These are phyloP conservation scores for Agriopis leucophaearia DNA, from an alignment of 2,888 invertebrate genomes.

Conservation along the genomic window DNA sequence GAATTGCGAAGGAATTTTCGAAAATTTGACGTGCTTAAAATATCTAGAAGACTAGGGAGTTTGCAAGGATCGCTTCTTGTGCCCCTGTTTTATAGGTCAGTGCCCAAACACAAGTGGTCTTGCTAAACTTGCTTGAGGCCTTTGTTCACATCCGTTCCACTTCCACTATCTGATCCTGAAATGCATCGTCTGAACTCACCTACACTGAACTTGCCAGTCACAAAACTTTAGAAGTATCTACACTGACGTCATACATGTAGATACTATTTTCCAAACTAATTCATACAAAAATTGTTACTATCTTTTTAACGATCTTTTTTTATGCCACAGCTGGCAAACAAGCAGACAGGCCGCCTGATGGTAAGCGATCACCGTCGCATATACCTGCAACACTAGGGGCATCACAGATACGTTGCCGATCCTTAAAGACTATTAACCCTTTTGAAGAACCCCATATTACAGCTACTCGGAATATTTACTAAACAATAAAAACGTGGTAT, in stretches of 20 bases:
- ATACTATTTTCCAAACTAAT: too few species aligned
- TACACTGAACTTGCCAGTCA: neutral
- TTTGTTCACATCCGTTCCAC: slow-evolving; percentile 7
- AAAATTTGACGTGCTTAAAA: slow-evolving; percentile 17
- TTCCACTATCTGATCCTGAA: slow-evolving; percentile 11
- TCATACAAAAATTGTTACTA: too few species aligned
- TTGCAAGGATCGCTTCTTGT: slow-evolving; percentile 9
- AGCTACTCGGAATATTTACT: too few species aligned
- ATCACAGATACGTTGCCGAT: too few species aligned
- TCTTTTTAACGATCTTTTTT: too few species aligned
- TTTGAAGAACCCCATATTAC: too few species aligned
- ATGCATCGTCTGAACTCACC: neutral
- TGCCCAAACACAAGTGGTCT: slow-evolving; percentile 10
- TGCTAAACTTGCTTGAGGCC: neutral
- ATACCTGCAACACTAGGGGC: too few species aligned
- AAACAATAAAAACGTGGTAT: too few species aligned
- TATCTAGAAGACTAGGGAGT: slow-evolving; percentile 21
- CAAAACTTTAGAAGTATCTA: neutral
- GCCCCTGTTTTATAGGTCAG: slow-evolving; percentile 21
- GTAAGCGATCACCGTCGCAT: too few species aligned
- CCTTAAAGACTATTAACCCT: too few species aligned
- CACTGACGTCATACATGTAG: neutral
- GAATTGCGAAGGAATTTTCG: slow-evolving; percentile 15
- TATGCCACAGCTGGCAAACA: too few species aligned
- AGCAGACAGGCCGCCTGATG: too few species aligned